phyloP scores from a whole-genome alignment of 2,113 vertebrate genomes.

The Oriolus oriolus region DNA sequence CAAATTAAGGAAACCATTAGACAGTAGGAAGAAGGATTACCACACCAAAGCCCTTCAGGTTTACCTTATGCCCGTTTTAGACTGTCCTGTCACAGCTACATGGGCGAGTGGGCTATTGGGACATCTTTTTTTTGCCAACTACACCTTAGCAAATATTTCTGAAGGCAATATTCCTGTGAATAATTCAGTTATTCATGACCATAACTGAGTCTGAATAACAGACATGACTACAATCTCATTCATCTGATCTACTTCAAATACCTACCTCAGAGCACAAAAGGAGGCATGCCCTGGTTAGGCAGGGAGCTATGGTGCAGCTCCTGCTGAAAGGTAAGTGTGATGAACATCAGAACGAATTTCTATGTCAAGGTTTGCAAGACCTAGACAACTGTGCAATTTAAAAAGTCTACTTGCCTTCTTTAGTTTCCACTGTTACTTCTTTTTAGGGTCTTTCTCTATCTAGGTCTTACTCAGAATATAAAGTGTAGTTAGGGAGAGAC shows the following conservation, averaged over 20 bases:
- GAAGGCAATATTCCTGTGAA: not conserved
- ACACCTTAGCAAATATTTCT: not conserved
- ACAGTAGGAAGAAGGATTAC: not conserved
- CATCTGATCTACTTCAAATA: not conserved
- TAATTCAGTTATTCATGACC: not conserved
- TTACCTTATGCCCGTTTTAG: not conserved
- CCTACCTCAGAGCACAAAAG: not conserved
- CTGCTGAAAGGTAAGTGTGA: not conserved
- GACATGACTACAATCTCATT: not conserved
- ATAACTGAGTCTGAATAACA: not conserved
- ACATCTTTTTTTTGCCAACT: not conserved
- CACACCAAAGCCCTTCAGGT: not conserved
- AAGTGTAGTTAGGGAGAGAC: not conserved
- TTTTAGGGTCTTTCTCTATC: not conserved
- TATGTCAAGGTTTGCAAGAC: not conserved
- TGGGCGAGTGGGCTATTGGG: not conserved
- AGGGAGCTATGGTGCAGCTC: not conserved
- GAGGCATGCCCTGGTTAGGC: not conserved
- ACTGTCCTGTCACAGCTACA: not conserved
- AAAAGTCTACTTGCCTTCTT: not conserved
- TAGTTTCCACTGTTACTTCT: not conserved
- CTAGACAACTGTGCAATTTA: not conserved
- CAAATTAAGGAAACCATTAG: conserved; percentile 4
- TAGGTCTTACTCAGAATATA: not conserved
- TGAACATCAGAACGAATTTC: not conserved